Conservation (phyloP, 2,888 invertebrate genomes). For the Drosophila meridiana region DNA sequence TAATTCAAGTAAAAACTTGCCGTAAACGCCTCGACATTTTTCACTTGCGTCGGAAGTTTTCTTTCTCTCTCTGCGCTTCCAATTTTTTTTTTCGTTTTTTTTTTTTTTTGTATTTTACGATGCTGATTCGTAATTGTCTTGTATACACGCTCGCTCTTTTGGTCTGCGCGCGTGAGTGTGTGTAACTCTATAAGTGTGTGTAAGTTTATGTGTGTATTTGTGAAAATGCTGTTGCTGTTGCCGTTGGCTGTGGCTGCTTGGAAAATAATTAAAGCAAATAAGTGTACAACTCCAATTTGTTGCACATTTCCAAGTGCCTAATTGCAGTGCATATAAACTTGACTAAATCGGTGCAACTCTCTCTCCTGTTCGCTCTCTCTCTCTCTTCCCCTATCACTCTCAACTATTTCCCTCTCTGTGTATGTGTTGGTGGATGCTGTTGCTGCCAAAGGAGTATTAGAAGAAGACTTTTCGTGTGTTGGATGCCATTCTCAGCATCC, state of each 20-base stretch:
- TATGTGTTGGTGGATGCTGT: slow-evolving; percentile 53
- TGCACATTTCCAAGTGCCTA: slow-evolving; percentile 48
- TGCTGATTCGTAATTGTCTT: slow-evolving; percentile 79
- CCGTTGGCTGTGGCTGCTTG: slow-evolving; percentile 46
- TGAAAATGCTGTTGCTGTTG: slow-evolving; percentile 29
- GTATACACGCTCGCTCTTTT: slow-evolving; percentile 67
- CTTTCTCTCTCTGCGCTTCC: slow-evolving; percentile 45
- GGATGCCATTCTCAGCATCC: slow-evolving; percentile 62
- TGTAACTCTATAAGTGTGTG: slow-evolving; percentile 24
- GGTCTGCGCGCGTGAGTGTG: slow-evolving; percentile 39
- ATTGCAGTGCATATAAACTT: slow-evolving; percentile 34
- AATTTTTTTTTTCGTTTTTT: slow-evolving; percentile 46
- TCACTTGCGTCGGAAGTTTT: slow-evolving; percentile 68
- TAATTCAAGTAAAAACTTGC: slow-evolving; percentile 18
- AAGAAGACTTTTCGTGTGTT: slow-evolving; percentile 35
- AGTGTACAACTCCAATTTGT: slow-evolving; percentile 64
- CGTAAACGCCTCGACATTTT: slow-evolving; percentile 60
- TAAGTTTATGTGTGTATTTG: slow-evolving; percentile 30
- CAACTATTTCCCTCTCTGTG: slow-evolving; percentile 11
- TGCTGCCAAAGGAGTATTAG: slow-evolving; percentile 56
- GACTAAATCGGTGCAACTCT: slow-evolving; percentile 38
- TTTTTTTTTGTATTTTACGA: slow-evolving; percentile 74
- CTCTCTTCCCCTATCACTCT: background rate
- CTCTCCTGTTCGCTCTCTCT: background rate
- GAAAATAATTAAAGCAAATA: slow-evolving; percentile 75